A percentile compares a stretch with the other conserved stretches of the same genome.
phyloP scores from a whole-genome alignment of 1,140 invertebrate genomes.

The Brachionus manjavacas region DNA sequence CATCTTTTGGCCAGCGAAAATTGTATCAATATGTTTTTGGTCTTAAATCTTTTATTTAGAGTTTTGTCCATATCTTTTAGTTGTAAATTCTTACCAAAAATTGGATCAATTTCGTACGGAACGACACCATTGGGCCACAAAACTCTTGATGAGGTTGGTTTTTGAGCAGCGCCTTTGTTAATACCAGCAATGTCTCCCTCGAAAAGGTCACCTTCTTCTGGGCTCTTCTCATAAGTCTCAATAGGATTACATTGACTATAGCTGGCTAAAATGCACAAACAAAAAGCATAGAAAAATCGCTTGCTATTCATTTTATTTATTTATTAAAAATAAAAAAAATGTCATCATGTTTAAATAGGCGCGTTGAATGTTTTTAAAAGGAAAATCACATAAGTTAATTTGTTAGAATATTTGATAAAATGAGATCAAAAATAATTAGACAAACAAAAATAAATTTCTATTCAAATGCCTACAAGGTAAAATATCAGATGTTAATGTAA shows the following conservation, averaged over 20 bases:
- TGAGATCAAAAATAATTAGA: neutral
- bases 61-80: neutral
- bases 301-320: neutral
- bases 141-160: neutral
- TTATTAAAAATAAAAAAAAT: neutral
- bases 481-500: neutral
- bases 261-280: neutral
- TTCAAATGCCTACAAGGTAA: neutral
- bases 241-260: neutral
- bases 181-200: conserved; percentile 40
- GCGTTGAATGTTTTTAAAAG: neutral
- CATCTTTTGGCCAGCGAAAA: conserved; percentile 1
- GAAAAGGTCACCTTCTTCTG: conserved; percentile 41
- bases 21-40: conserved; percentile 3
- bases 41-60: neutral
- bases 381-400: conserved; percentile 5
- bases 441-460: neutral
- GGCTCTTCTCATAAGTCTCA: neutral
- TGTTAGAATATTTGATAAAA: conserved; percentile 6
- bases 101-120: conserved; percentile 22
- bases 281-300: neutral
- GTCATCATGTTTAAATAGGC: neutral
- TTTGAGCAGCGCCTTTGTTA: conserved; percentile 22
- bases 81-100: neutral
- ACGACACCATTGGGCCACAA: conserved; percentile 34